Base-by-base conservation (phyloP, 1,140 invertebrate species). In the Magallana ariakensis region DNA sequence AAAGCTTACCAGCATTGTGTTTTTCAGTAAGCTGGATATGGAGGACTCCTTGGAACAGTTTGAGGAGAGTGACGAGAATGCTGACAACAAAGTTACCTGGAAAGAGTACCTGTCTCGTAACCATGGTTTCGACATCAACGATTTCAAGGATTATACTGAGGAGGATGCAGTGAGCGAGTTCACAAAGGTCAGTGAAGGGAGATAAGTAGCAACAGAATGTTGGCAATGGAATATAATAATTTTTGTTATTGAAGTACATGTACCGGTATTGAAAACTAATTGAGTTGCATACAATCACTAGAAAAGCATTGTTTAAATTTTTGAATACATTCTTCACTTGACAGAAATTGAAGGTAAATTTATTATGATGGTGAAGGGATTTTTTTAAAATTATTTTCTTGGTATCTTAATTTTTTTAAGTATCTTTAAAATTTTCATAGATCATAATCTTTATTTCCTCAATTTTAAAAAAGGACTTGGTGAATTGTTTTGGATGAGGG, bases 61-160 rank as follows among this genome's bases (percentile, higher is more conserved):
- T 54, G 87, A 89, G 55, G 90, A 92, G 15, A 86, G 92, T 16
- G 94, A 95, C 87, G 91, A 90, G 81, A 96, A 99, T 94, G 95
- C 96, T 89, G 97, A 99, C 95, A 97, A 97, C 0, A 94, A 95
- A 87, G 96, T 99, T 0, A 97, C 97, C 0, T 99, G 98, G 98
- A 94, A 96, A 22, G 98, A 99, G 95, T 98, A 99, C 93, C 91
- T 98, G 19, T 94, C 96, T 84, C 97, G 98, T 94, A 96, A 96
- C 0, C 98, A 97, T 95, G 97, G 97, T 11, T 92, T 91, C 80
- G 89, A 88, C 58, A 95, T 96, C 60, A 96, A 97, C 89, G 96
- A 95, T 70, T 85, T 92, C 84, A 87, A 91, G 57, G 86, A 91
- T 8, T 91, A 89, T 54, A 85, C 86, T 46, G 87, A 91, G 87